Evolutionary conservation across 2,113 vertebrate species (phyloP).

Genomic region (Pipra filicauda): DNA sequence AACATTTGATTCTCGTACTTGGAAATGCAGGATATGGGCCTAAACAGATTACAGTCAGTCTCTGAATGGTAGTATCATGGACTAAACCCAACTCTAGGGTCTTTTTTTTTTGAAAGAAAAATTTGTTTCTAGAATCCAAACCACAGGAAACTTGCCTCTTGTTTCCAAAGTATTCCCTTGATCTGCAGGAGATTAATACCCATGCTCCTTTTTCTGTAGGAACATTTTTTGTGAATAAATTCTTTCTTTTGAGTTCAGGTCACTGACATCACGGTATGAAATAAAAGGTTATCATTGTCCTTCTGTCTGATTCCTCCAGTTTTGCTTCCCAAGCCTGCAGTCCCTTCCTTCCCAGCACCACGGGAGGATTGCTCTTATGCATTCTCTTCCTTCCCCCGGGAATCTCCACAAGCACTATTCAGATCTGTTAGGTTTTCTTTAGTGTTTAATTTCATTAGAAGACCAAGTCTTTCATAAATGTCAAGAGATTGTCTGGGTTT

Average conservation of each 20-base stretch:
- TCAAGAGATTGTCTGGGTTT: neutral
- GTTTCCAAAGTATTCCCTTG: neutral
- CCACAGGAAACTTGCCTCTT: neutral
- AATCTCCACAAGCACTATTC: neutral
- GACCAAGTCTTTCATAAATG: neutral
- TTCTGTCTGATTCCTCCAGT: neutral
- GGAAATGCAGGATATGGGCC: neutral
- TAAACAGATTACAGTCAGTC: neutral
- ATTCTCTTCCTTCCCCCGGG: neutral
- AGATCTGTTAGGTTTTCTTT: neutral
- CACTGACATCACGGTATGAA: neutral
- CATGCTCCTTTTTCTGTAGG: neutral
- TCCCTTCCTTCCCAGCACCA: neutral
- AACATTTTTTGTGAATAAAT: neutral
- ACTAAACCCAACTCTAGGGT: neutral
- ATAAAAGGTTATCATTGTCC: neutral
- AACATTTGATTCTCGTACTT: constrained; percentile 8
- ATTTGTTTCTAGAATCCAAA: neutral
- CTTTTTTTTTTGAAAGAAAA: neutral
- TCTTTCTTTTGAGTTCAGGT: neutral
- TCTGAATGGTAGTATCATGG: neutral
- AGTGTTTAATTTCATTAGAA: neutral
- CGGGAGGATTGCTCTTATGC: neutral
- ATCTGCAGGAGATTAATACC: neutral
- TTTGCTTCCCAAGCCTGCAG: neutral